These are phyloP conservation scores for Brachylomia viminalis DNA, from an alignment of 2,888 invertebrate species.

Conservation along the genomic window DNA sequence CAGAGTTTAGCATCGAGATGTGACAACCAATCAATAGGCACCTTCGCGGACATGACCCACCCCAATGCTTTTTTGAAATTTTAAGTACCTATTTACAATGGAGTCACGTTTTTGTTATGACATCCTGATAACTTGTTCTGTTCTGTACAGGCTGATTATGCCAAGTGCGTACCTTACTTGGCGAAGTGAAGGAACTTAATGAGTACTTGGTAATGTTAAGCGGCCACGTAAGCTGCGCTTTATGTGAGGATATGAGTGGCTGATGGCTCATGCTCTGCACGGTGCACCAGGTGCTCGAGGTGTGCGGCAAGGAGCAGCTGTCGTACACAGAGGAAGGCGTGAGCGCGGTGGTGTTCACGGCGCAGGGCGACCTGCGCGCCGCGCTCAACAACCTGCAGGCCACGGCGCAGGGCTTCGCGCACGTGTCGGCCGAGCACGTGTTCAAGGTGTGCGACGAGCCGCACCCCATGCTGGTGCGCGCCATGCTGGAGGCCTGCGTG, in stretches of 20 bases:
- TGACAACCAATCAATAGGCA: too few relatives aligned
- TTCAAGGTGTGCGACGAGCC: slow-evolving; percentile 99
- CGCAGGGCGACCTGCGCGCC: slow-evolving; percentile 99
- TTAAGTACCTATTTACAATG: too few relatives aligned
- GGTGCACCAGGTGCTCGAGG: slow-evolving; percentile 82
- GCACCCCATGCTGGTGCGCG: slow-evolving; percentile 97
- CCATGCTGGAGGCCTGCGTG: slow-evolving; percentile 96
- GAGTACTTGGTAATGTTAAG: background rate
- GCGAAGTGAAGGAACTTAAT: background rate
- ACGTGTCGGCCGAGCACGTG: slow-evolving; percentile 98
- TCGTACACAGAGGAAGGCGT: slow-evolving; percentile 97
- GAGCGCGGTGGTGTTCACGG: slow-evolving; percentile 99
- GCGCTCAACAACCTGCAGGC: slow-evolving; percentile 98
- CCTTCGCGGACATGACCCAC: too few relatives aligned
- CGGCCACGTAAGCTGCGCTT: too few relatives aligned
- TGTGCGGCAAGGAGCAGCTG: slow-evolving; percentile 88
- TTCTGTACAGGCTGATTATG: too few relatives aligned
- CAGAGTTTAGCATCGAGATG: too few relatives aligned
- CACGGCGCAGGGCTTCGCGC: slow-evolving; percentile 96
- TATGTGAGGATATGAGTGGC: background rate
- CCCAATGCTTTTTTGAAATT: too few relatives aligned
- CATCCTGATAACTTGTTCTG: too few relatives aligned
- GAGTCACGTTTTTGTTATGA: too few relatives aligned
- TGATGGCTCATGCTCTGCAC: background rate
- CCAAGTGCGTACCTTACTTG: background rate